Evolutionary conservation across 2,888 invertebrate species (phyloP).

Genomic region (Synanthedon andrenaeformis): DNA sequence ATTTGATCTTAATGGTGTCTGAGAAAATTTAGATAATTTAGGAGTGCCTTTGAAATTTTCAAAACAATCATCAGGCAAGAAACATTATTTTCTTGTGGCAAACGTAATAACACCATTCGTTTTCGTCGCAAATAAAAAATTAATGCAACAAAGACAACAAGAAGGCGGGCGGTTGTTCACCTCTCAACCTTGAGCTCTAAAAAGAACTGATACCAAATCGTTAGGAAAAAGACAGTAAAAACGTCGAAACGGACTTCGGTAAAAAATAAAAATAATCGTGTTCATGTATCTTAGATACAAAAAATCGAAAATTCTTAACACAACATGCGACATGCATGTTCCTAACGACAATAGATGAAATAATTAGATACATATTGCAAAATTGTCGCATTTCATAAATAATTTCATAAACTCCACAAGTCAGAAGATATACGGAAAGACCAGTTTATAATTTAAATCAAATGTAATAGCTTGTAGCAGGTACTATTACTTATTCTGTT

Average conservation of each 20-base stretch:
- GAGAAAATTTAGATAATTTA: too few relatives aligned
- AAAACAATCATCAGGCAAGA: neutral
- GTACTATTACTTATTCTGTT: too few relatives aligned
- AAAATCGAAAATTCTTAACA: neutral
- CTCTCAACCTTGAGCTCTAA: neutral
- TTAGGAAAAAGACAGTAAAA: neutral
- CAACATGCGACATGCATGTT: too few relatives aligned
- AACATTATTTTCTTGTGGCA: neutral
- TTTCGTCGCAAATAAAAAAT: neutral
- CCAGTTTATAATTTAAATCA: too few relatives aligned
- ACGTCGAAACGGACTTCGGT: neutral
- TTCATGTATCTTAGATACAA: neutral
- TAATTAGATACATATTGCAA: too few relatives aligned
- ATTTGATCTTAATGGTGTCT: too few relatives aligned
- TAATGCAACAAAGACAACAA: neutral
- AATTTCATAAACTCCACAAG: too few relatives aligned
- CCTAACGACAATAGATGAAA: too few relatives aligned
- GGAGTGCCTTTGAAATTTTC: too few relatives aligned
- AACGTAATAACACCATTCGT: neutral
- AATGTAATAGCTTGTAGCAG: too few relatives aligned
- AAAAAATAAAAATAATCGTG: neutral
- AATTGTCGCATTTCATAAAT: too few relatives aligned
- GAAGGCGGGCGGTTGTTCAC: neutral
- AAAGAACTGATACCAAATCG: neutral
- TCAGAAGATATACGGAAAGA: too few relatives aligned